Conservation (phyloP, 2,888 invertebrate species). For the Pollenia angustigena region DNA sequence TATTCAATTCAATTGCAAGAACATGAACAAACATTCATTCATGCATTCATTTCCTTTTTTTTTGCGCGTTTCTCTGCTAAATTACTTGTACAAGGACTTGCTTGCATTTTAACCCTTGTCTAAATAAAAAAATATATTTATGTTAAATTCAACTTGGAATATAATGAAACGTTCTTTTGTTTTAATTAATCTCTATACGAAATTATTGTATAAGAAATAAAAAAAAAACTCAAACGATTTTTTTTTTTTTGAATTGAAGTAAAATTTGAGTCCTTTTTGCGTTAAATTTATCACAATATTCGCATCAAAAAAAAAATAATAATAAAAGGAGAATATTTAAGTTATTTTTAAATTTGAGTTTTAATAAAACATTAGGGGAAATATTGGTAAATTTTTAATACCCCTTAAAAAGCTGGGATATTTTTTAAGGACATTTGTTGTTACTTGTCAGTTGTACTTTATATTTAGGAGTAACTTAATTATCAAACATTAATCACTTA, state of each 20-base stretch:
- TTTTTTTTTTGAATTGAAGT: no score
- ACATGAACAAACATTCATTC: not conserved
- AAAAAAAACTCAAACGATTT: not conserved
- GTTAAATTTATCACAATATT: no score
- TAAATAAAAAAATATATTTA: not conserved
- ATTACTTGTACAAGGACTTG: not conserved
- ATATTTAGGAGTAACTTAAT: not conserved
- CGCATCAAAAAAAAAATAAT: no score
- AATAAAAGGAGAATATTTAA: not conserved
- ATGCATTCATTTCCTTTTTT: not conserved
- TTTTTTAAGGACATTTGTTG: slow-evolving; percentile 20
- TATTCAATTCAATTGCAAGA: not conserved
- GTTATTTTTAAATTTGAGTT: not conserved
- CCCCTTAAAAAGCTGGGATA: slow-evolving; percentile 57
- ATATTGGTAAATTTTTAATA: slow-evolving; percentile 47
- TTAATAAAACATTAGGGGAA: slow-evolving; percentile 42
- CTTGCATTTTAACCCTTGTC: not conserved
- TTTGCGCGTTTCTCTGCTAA: not conserved
- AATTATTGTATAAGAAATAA: not conserved
- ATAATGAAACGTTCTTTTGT: not conserved
- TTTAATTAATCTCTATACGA: not conserved
- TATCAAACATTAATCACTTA: slow-evolving; percentile 76
- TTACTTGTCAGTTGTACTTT: slow-evolving; percentile 64
- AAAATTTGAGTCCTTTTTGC: no score
- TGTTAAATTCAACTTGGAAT: slow-evolving; percentile 15